phyloP scores from a whole-genome alignment of 2,113 vertebrate genomes.

The Rostratula benghalensis region DNA sequence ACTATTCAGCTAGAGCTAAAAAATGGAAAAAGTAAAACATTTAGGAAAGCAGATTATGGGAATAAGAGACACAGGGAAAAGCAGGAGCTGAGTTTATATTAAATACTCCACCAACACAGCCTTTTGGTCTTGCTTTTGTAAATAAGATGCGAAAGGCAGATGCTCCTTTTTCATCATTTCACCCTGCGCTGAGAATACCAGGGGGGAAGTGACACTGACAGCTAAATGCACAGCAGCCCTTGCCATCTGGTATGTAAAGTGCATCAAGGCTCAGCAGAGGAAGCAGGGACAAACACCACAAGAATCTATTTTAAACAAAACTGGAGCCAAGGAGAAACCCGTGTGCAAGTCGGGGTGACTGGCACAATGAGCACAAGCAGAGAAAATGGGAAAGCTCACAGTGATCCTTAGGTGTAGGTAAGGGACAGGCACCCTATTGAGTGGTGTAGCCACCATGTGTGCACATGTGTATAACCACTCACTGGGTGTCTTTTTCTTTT shows the following conservation, averaged over 20 bases:
- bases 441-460: conserved; percentile 67
- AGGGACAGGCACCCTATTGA: conserved; percentile 61
- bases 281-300: not conserved
- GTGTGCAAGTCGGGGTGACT: not conserved
- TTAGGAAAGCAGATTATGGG: not conserved
- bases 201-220: not conserved
- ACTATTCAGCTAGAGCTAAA: not conserved
- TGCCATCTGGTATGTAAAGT: not conserved
- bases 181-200: not conserved
- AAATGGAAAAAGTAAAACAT: not conserved
- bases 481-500: conserved; percentile 84
- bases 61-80: not conserved
- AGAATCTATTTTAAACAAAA: not conserved
- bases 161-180: not conserved
- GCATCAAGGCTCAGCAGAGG: not conserved
- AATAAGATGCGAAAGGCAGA: not conserved
- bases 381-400: not conserved
- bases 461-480: conserved; percentile 74
- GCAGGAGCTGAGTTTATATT: not conserved
- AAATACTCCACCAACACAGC: not conserved
- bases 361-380: not conserved
- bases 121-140: not conserved
- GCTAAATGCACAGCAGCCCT: not conserved
- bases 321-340: not conserved
- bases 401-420: not conserved